Base-by-base conservation (phyloP, 2,113 vertebrate species). In the Acrocephalus arundinaceus region DNA sequence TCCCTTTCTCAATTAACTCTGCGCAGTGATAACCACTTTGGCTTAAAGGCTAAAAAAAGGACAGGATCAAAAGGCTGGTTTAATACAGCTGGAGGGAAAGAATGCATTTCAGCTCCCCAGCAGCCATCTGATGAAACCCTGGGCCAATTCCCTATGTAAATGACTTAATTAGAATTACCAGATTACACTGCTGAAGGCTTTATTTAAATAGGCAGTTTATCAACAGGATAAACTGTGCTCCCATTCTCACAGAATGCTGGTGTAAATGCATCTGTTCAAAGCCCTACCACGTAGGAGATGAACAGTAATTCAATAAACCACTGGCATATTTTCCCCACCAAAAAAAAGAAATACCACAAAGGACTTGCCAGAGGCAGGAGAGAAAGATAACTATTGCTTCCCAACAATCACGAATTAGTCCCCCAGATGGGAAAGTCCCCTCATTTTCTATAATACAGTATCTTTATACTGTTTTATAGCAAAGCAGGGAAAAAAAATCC, bases 121-220 rank as follows among this genome's bases (percentile, higher is more conserved):
- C 97, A 95, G 62, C 94, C 97, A 96, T 96, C 96, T 96, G 94
- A 97, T 90, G 97, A 96, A 97, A 97, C 94, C 93, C 95, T 94
- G 68, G 94, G 96, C 97, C 52, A 65, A 95, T 97, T 94, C 97
- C 96, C 87, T 97, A 97, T 96, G 97, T 92, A 98, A 98, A 98
- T 97, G 74, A 97, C 97, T 97, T 97, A 97, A 97, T 98, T 96
- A 97, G 96, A 98, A 98, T 97, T 97, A 97, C 95, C 92, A 89
- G 91, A 96, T 97, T 97, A 96, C 81, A 93, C 89, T 20, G 91
- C 94, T 96, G 95, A 97, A 97, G 94, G 88, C 96, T 96, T 96
- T 96, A 96, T 97, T 97, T 97, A 93, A 98, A 96, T 94, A 96
- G 96, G 87, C 96, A 96, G 93, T 90, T 89, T 95, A 97, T 96